Base-by-base conservation (phyloP, 2,888 invertebrate species). In the Mycalesis mineus region DNA sequence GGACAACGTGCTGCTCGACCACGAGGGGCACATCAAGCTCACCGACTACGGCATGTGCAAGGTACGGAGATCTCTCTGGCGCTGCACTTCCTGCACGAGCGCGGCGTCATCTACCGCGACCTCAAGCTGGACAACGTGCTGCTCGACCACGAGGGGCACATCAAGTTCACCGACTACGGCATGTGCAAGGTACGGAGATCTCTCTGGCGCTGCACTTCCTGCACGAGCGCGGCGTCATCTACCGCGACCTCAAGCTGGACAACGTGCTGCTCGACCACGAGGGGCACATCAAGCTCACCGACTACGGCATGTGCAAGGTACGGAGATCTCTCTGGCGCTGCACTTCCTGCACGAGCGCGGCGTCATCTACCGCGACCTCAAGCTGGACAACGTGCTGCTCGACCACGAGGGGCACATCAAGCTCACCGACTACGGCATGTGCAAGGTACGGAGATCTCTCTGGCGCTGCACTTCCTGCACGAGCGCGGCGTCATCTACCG, bases 391-490 rank as follows among this genome's bases (percentile, higher is more conserved):
- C 82, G 99, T 99, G 8, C 91, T 99, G 66, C 91, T 99, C 55
- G 99, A 99, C 87, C 97, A 98, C 78, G 98, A 99, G 84, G 99
- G 99, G 1, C 99, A 99, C 87, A 98, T 99, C 73, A 99, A 99
- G 83, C 92, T 99, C 61, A 99, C 99, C 6, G 99, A 99, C 87
- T 99, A 99, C 78, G 99, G 99, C 69, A 92, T 92, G 92, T 99
- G 99, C 88, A 99, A 99, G n/a, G 85, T 86, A 7, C 13, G 33
- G 14, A 42, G 33, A 99, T 99, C 68, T 98, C 98, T 69, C 92
- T 99, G 65, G 99, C 99, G 37, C 92, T 99, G 66, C 98, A 99
- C 90, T 99, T 99, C 91, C 91, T 99, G 63, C 99, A 99, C 90
- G 96, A 97, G 78, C 97, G 97, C 88, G 98, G 98, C 70, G 98